Base-by-base conservation (phyloP, 2,113 vertebrate species). In the Cricetomys ansorgei region DNA sequence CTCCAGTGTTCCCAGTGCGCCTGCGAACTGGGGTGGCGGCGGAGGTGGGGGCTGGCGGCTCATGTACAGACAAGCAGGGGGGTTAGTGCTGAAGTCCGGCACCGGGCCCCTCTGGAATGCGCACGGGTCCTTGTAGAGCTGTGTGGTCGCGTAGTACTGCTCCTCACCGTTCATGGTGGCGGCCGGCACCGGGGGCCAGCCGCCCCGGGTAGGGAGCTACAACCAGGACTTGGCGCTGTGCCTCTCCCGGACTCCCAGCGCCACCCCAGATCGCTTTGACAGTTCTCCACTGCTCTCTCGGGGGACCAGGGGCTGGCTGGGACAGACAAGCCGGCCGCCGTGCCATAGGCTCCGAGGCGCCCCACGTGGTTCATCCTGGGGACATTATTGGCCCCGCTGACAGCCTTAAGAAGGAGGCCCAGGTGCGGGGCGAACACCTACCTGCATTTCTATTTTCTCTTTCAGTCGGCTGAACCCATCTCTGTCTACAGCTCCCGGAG, bases 31-130 rank as follows among this genome's bases (percentile, higher is more conserved):
- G 53, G 97, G 89, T 65, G 98, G 94, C 95, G 99, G 99, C 59
- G 98, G 98, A 27, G 98, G 97, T 73, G 98, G 99, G 4, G 98
- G 98, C 98, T 99, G 99, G 80, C 99, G 98, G 97, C 99, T 98
- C 99, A 99, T 99, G 97, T 99, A 99, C 62, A 99, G 99, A 97
- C 99, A 99, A 50, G 99, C 99, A 0, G 99, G 99, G 59, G 99
- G 99, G 83, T 98, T 99, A 93, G 98, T 96, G 97, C 65, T 99
- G 98, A 99, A 99, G 91, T 99, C 99, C 84, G 99, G 99, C n/a
- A 96, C 98, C 17, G 98, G 99, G 23, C 98, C 62, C 92, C 99
- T 98, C 98, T 99, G 99, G 97, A 99, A 99, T 13, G 98, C 99
- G 27, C 99, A 99, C 3, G 99, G 97, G 92, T 99, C 99, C 98